Percentiles rank a stretch among this genome's conserved stretches.
Evolutionary conservation across 2,797 vertebrate genomes (phyloP).

Genomic region (Semaprochilodus insignis): DNA sequence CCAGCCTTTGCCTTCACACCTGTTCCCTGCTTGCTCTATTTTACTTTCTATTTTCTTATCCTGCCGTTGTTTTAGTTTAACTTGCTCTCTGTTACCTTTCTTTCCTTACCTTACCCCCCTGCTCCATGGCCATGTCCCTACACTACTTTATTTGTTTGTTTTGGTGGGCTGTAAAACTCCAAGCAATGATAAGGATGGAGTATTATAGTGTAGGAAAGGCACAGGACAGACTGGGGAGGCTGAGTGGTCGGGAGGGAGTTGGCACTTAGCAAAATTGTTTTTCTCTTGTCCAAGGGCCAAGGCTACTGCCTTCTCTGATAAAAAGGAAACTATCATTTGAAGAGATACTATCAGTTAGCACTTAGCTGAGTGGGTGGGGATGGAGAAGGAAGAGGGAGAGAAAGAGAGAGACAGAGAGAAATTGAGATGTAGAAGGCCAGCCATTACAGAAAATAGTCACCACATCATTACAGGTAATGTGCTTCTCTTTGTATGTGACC

Average conservation of each 20-base stretch:
- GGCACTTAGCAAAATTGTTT: slow-evolving; percentile 79
- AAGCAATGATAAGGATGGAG: slow-evolving; percentile 52
- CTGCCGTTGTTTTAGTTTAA: slow-evolving; percentile 41
- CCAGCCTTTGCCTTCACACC: neutral
- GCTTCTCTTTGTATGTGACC: slow-evolving; percentile 33
- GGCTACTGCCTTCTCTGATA: slow-evolving; percentile 52
- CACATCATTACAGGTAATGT: slow-evolving; percentile 34
- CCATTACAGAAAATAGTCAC: slow-evolving; percentile 32
- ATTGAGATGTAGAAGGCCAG: slow-evolving; percentile 53
- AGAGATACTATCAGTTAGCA: slow-evolving; percentile 48
- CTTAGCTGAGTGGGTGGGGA: slow-evolving; percentile 20
- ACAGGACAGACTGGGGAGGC: slow-evolving; percentile 49
- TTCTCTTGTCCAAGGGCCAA: slow-evolving; percentile 69
- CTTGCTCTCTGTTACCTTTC: neutral
- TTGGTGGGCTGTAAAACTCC: slow-evolving; percentile 43
- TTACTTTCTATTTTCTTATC: slow-evolving; percentile 55
- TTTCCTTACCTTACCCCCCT: neutral
- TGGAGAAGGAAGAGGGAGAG: slow-evolving; percentile 53
- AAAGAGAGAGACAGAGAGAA: slow-evolving; percentile 66
- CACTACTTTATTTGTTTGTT: slow-evolving; percentile 50
- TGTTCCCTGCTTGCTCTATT: neutral
- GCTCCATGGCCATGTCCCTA: slow-evolving; percentile 1
- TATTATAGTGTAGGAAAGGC: slow-evolving; percentile 57
- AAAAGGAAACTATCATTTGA: slow-evolving; percentile 54
- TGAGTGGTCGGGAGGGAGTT: slow-evolving; percentile 50